Conservation (phyloP, 1,140 invertebrate genomes). For the Drosophila cardini region DNA sequence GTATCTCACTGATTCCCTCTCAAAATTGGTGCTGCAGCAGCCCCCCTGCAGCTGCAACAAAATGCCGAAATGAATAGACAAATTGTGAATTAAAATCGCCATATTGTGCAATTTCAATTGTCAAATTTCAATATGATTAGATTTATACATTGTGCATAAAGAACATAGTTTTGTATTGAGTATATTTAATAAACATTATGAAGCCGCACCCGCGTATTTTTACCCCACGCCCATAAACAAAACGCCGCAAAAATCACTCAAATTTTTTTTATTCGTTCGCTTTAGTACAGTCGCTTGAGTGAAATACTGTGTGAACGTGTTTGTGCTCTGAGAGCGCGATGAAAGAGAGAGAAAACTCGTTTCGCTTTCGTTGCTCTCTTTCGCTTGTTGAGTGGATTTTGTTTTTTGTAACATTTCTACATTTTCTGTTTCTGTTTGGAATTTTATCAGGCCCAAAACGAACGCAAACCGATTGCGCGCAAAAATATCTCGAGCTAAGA, state of each 20-base stretch:
- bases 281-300: constrained; percentile 83
- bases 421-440: constrained; percentile 74
- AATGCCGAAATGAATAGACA: constrained; percentile 58
- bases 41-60: constrained; percentile 60
- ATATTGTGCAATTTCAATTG: constrained; percentile 53
- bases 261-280: constrained; percentile 66
- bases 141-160: background rate
- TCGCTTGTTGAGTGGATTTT: constrained; percentile 55
- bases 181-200: constrained; percentile 24
- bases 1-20: constrained; percentile 32
- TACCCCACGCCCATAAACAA: constrained; percentile 77
- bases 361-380: constrained; percentile 44
- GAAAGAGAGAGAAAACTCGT: constrained; percentile 56
- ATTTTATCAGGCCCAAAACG: constrained; percentile 70
- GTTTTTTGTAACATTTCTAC: constrained; percentile 38
- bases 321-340: constrained; percentile 25
- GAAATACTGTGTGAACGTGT: constrained; percentile 37
- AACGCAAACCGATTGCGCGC: constrained; percentile 53
- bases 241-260: constrained; percentile 74
- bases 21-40: constrained; percentile 34
- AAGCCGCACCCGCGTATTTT: constrained; percentile 36
- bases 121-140: background rate
- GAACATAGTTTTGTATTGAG: background rate
- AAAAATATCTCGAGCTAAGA: constrained; percentile 60
- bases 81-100: constrained; percentile 77